phyloP scores from a whole-genome alignment of 2,797 vertebrate genomes.

The Phoeniculus purpureus region DNA sequence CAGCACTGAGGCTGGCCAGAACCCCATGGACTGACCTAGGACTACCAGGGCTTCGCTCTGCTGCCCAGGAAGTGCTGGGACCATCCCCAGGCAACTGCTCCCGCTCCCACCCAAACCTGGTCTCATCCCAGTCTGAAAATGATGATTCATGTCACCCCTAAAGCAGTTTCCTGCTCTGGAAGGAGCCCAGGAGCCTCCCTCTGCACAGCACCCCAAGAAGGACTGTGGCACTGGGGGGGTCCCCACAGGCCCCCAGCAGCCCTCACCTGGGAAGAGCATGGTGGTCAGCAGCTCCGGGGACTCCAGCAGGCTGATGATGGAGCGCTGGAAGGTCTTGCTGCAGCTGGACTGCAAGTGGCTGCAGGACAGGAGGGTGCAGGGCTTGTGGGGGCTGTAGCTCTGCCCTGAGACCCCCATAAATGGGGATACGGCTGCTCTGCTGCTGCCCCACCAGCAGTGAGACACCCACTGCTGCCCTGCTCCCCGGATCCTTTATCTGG shows the following conservation, averaged over 20 bases:
- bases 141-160: background rate
- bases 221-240: accelerated
- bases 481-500: accelerated
- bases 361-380: background rate
- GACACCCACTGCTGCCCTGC: background rate
- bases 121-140: background rate
- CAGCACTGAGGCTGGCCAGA: background rate
- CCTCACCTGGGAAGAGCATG: conserved; percentile 92
- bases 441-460: background rate
- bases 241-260: background rate
- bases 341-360: conserved; percentile 90
- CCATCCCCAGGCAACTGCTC: too few relatives aligned
- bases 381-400: too few relatives aligned
- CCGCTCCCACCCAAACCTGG: too few relatives aligned
- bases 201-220: background rate
- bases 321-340: conserved; percentile 92
- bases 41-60: background rate
- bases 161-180: background rate
- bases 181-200: background rate
- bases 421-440: background rate
- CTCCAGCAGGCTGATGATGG: conserved; percentile 88
- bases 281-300: conserved; percentile 91
- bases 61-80: accelerated
- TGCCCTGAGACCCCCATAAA: background rate
- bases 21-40: background rate